Evolutionary conservation across 1,140 invertebrate genomes (phyloP), one percentile per base, ranked within the genome.

Genomic region (Pogonomyrmex californicus): DNA sequence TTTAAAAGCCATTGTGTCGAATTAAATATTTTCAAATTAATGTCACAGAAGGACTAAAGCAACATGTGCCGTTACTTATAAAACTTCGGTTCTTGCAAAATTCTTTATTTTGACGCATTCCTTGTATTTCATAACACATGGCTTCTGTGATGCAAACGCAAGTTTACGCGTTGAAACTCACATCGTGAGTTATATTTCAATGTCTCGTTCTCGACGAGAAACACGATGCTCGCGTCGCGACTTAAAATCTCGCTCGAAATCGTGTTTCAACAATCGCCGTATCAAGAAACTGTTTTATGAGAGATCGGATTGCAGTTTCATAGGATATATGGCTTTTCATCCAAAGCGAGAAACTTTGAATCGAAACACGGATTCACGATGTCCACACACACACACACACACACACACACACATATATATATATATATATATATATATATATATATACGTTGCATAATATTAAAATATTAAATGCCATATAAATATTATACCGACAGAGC

Each of bases 211-310:
- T 23, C 54, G 68, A 73, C n/a, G 54, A 47, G 79, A 75, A 83
- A 83, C 68, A 83, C 33, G 66, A 83, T 75, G 68, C 54, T 75
- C 68, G 54, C 54, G 41, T 47, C 17, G 54, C 66, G 58, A 73
- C 68, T 83, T 83, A 83, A 83, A 83, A 75, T 83, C 79, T 60
- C 41, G 41, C 68, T 60, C 44, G 41, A 83, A 83, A 75, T 62
- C 79, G 36, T 54, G 54, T 83, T 83, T 83, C 51, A 75, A 75
- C 79, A 60, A 83, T 73, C 68, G 79, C 54, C 54, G 12, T 41
- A 51, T 60, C 68, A 60, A 23, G 79, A 38, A 73, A 83, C 79
- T 75, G 68, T 75, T 83, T 83, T 83, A 83, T 49, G 68, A 83
- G 79, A 60, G 68, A 23, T 75, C 79, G 68, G 68, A 30, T 83